Percentiles rank a stretch among this genome's conserved stretches.
phyloP scores from a whole-genome alignment of 1,140 invertebrate species.

The Bombus superbus region DNA sequence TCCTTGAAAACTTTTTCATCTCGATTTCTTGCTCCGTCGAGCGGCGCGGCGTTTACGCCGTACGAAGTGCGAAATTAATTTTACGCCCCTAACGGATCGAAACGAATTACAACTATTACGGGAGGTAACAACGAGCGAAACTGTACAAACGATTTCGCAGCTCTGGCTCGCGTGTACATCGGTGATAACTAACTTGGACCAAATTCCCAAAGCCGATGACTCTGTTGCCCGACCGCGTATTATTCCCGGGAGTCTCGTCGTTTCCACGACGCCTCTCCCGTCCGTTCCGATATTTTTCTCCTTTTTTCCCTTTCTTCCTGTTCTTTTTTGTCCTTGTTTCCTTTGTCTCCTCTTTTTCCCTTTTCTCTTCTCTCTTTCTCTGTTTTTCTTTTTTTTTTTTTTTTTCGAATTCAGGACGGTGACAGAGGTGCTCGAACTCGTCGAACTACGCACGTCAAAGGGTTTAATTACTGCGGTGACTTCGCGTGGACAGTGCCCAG shows the following conservation, averaged over 20 bases:
- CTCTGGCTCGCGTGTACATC: constrained; percentile 21
- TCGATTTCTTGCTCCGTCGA: too few relatives aligned
- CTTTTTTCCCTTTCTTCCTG: not conserved
- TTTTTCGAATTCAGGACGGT: not conserved
- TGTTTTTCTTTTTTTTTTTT: not conserved
- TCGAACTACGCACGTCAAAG: constrained; percentile 44
- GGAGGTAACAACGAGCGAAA: not conserved
- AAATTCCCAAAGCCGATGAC: constrained; percentile 42
- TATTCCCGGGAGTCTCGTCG: constrained; percentile 7
- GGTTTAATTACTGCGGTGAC: constrained; percentile 46
- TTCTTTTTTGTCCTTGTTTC: not conserved
- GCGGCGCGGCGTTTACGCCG: not conserved
- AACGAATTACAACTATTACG: constrained; percentile 18
- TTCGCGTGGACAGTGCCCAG: constrained; percentile 36
- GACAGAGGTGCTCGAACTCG: constrained; percentile 22
- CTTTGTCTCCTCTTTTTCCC: not conserved
- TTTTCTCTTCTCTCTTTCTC: not conserved
- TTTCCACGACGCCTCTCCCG: constrained; percentile 12
- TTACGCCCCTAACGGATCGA: constrained; percentile 2
- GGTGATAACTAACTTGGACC: constrained; percentile 30
- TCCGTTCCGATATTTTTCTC: constrained; percentile 24
- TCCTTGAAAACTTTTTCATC: not conserved
- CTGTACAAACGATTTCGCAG: constrained; percentile 13
- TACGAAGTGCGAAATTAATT: not conserved
- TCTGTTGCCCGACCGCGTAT: constrained; percentile 22